Percentiles rank a stretch among this genome's conserved stretches.
phyloP scores from a whole-genome alignment of 2,113 vertebrate genomes.

The Hylia prasina region DNA sequence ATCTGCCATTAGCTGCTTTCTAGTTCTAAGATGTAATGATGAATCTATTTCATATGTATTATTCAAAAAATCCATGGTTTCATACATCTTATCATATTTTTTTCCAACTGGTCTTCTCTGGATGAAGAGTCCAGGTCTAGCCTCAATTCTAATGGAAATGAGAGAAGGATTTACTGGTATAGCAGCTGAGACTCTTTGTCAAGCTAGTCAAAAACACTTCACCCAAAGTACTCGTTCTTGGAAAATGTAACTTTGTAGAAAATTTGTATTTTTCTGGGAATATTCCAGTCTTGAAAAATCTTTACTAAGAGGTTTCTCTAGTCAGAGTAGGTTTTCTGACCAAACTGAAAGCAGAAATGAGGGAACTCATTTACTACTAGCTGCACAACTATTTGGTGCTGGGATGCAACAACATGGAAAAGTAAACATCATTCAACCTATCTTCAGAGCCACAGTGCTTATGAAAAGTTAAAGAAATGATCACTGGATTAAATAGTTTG shows the following conservation, averaged over 20 bases:
- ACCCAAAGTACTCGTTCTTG: neutral
- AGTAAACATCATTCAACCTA: fast-evolving
- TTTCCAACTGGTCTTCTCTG: neutral
- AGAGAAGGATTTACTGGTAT: neutral
- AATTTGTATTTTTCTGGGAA: neutral
- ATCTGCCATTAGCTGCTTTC: neutral
- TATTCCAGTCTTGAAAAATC: neutral
- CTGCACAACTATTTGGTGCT: neutral
- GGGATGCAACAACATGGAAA: neutral
- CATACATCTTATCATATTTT: neutral
- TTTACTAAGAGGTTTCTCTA: neutral
- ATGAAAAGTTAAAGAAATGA: neutral
- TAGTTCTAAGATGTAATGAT: neutral
- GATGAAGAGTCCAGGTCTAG: neutral
- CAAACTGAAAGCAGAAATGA: neutral
- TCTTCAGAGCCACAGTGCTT: neutral
- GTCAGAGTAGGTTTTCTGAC: neutral
- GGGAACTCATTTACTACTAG: neutral
- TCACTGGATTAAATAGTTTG: neutral
- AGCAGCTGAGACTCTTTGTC: neutral
- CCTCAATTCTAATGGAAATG: neutral
- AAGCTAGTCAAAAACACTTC: neutral
- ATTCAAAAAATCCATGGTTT: neutral
- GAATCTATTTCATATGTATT: neutral
- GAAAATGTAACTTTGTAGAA: neutral